These are phyloP conservation scores for Copidosoma aretas DNA, from an alignment of 2,888 invertebrate species.

Conservation along the genomic window DNA sequence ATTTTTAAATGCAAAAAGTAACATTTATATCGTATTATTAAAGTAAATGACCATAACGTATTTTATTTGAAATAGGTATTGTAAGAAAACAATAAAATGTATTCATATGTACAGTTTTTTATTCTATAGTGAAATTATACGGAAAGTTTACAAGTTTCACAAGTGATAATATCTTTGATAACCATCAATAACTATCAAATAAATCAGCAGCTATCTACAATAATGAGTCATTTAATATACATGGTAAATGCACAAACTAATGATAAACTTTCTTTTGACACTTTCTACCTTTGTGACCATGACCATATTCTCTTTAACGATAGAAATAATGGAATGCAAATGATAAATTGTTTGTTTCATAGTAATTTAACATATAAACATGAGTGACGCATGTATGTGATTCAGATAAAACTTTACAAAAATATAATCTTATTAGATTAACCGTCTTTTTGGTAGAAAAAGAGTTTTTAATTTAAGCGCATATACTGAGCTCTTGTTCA, in stretches of 20 bases:
- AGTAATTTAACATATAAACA: slow-evolving; percentile 40
- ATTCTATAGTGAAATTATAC: slow-evolving; percentile 32
- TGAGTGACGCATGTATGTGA: slow-evolving; percentile 55
- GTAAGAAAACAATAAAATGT: background rate
- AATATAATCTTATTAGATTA: slow-evolving; percentile 45
- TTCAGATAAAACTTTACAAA: slow-evolving; percentile 53
- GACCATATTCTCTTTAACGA: slow-evolving; percentile 15
- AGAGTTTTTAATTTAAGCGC: slow-evolving; percentile 21
- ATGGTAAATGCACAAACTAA: slow-evolving; percentile 36
- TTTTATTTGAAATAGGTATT: too few relatives aligned
- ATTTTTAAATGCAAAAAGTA: too few relatives aligned
- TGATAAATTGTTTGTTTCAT: slow-evolving; percentile 20
- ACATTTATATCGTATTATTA: too few relatives aligned
- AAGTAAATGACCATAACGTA: too few relatives aligned
- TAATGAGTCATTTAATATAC: slow-evolving; percentile 36
- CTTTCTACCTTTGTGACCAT: slow-evolving; percentile 19
- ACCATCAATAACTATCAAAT: too few relatives aligned
- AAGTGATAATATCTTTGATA: too few relatives aligned
- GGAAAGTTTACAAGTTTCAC: slow-evolving; percentile 38
- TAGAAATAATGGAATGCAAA: slow-evolving; percentile 30
- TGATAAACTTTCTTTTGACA: slow-evolving; percentile 28
- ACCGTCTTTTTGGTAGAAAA: slow-evolving; percentile 28
- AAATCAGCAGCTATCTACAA: slow-evolving; percentile 31
- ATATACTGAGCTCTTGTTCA: slow-evolving; percentile 3
- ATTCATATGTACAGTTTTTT: slow-evolving; percentile 11